Evolutionary conservation across 2,888 invertebrate species (phyloP).

Genomic region (Phyto melanocephala): DNA sequence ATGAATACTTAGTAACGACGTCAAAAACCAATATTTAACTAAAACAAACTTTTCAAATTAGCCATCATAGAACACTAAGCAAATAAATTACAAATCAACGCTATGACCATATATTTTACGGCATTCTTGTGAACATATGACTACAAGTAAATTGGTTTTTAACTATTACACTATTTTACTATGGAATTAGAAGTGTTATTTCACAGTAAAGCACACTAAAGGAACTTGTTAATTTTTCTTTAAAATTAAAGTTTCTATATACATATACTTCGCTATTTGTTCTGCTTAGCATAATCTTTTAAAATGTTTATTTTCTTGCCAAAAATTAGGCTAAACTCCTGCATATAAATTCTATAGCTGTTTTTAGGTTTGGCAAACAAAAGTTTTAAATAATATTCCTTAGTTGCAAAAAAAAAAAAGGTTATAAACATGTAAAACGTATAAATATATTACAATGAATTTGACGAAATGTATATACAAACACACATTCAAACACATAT

Average conservation of each 20-base stretch:
- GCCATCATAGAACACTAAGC: no score
- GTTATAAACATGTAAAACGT: background rate
- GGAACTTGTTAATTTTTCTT: slow-evolving; percentile 16
- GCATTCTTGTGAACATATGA: no score
- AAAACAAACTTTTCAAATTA: no score
- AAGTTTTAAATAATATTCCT: slow-evolving; percentile 12
- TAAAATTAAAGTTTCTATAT: background rate
- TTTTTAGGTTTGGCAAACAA: no score
- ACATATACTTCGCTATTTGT: background rate
- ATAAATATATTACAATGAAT: slow-evolving; percentile 40
- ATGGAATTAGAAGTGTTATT: background rate
- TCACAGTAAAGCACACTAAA: background rate
- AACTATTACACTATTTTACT: no score
- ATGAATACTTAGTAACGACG: no score
- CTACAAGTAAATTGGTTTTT: no score
- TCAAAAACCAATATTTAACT: no score
- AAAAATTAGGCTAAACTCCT: background rate
- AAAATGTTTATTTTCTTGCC: background rate
- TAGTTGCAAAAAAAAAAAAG: background rate
- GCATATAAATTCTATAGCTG: background rate
- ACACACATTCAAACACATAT: no score
- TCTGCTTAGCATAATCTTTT: background rate
- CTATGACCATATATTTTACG: no score
- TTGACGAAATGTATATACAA: slow-evolving; percentile 31
- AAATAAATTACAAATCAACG: no score